These are phyloP conservation scores for Bos javanicus DNA, from an alignment of 2,113 vertebrate genomes.

Conservation along the genomic window DNA sequence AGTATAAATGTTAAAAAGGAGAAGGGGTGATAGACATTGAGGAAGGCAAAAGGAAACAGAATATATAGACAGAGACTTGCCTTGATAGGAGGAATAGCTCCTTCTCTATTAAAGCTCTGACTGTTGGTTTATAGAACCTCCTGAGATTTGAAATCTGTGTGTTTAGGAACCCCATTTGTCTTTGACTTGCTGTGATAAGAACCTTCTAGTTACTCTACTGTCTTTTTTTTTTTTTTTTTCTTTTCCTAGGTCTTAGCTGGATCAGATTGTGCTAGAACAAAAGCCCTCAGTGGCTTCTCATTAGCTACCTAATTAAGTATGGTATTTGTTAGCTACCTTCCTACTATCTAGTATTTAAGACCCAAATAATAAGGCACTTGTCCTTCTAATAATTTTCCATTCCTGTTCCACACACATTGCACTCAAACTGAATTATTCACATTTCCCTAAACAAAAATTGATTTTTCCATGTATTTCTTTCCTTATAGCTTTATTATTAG, in stretches of 20 bases:
- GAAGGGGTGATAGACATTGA: background rate
- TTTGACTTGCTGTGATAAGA: background rate
- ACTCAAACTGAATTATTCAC: background rate
- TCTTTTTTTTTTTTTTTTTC: background rate
- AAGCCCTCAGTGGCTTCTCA: background rate
- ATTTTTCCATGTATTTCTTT: background rate
- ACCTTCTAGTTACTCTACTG: background rate
- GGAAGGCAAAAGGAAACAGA: background rate
- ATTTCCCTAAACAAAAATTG: background rate
- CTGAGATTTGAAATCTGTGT: background rate
- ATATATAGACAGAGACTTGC: background rate
- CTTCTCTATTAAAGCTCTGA: background rate
- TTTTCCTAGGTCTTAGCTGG: background rate
- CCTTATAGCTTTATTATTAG: background rate
- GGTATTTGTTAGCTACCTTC: background rate
- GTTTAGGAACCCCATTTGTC: background rate
- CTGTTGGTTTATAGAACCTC: background rate
- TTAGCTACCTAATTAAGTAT: background rate
- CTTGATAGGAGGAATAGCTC: background rate
- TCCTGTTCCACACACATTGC: background rate
- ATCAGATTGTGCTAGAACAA: background rate
- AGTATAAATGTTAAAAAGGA: background rate
- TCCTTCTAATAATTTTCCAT: background rate
- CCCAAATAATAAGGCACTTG: background rate
- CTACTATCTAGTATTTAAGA: background rate